phyloP scores from a whole-genome alignment of 2,888 invertebrate species.

The Scaeva pyrastri region DNA sequence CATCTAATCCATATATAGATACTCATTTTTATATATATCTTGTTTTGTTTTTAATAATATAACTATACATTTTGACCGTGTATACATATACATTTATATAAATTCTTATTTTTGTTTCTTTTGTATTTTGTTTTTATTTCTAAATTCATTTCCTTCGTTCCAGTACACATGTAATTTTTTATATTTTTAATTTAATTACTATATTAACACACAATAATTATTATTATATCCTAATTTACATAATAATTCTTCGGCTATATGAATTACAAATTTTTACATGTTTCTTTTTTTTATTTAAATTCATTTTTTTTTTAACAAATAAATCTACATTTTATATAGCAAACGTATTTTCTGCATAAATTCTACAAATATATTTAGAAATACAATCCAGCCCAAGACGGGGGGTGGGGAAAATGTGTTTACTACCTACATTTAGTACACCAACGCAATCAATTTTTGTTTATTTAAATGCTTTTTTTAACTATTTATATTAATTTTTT shows the following conservation, averaged over 20 bases:
- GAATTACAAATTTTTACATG: constrained; percentile 57
- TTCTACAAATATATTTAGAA: not conserved
- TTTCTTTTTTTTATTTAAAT: constrained; percentile 22
- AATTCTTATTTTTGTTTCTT: constrained; percentile 40
- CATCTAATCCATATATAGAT: constrained; percentile 72
- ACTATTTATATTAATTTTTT: constrained; percentile 6
- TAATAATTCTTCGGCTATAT: constrained; percentile 62
- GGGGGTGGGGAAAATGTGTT: constrained; percentile 36
- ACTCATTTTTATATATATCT: constrained; percentile 42
- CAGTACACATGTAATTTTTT: constrained; percentile 42
- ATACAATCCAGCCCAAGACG: constrained; percentile 3
- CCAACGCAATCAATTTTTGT: constrained; percentile 45
- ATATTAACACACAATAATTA: constrained; percentile 64
- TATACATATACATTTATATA: constrained; percentile 72
- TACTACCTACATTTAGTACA: constrained; percentile 72
- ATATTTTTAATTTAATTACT: not conserved
- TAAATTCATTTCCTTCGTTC: constrained; percentile 72
- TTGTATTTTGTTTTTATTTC: constrained; percentile 20
- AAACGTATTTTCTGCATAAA: constrained; percentile 43
- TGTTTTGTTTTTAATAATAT: constrained; percentile 42
- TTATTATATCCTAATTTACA: constrained; percentile 47
- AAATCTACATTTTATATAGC: constrained; percentile 47
- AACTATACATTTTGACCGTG: constrained; percentile 71
- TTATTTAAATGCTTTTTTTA: constrained; percentile 21
- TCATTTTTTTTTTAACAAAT: constrained; percentile 58